These are phyloP conservation scores for Leptonema lineaticorne DNA, from an alignment of 1,140 invertebrate species.

Conservation along the genomic window DNA sequence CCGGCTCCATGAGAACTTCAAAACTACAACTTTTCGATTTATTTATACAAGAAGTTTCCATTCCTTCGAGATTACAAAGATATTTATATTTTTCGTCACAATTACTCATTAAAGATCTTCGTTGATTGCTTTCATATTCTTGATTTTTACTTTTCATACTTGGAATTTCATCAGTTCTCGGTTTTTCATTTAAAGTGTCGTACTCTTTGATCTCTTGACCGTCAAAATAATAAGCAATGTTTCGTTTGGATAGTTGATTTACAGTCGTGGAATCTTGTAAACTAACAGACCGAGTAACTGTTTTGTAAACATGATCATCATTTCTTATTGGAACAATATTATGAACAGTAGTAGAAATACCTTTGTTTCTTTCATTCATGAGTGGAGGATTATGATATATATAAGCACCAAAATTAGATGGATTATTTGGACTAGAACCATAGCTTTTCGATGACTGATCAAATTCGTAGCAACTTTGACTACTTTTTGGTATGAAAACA, in stretches of 20 bases:
- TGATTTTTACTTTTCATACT: constrained; percentile 54
- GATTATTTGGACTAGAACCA: constrained; percentile 61
- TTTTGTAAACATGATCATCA: constrained; percentile 44
- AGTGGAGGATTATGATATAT: constrained; percentile 52
- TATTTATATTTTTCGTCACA: constrained; percentile 53
- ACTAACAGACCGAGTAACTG: constrained; percentile 53
- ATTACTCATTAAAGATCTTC: constrained; percentile 52
- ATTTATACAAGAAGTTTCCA: constrained; percentile 50
- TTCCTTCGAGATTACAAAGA: constrained; percentile 51
- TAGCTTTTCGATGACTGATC: constrained; percentile 60
- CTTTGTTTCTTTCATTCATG: constrained; percentile 31
- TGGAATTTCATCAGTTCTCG: constrained; percentile 56
- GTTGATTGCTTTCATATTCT: constrained; percentile 57
- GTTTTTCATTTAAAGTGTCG: constrained; percentile 44
- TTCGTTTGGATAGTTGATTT: constrained; percentile 48
- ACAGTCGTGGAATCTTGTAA: constrained; percentile 46
- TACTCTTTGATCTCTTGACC: constrained; percentile 49
- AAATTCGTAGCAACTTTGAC: constrained; percentile 57
- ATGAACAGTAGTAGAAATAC: not conserved
- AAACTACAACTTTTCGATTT: constrained; percentile 57
- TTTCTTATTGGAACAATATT: constrained; percentile 19
- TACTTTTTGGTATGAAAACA: constrained; percentile 48
- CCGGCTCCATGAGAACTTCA: constrained; percentile 55
- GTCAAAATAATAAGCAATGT: constrained; percentile 61
- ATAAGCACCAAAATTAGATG: constrained; percentile 48